Conservation (phyloP, 2,113 vertebrate genomes). For the Ciconia boyciana region DNA sequence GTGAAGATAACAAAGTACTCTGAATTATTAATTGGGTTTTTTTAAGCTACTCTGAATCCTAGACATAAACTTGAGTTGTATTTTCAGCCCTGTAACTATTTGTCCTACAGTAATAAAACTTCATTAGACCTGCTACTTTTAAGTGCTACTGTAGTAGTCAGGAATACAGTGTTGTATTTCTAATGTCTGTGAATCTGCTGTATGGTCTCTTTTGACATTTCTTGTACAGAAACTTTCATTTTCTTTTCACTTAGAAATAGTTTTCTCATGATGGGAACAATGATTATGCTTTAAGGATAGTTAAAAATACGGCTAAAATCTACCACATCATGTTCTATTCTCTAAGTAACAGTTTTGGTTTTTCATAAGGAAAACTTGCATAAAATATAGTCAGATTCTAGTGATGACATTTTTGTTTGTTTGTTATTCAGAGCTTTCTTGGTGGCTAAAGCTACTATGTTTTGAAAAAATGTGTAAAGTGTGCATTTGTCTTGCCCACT, state of each 20-base stretch:
- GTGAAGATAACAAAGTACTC: not conserved
- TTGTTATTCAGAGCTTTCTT: not conserved
- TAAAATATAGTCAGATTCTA: not conserved
- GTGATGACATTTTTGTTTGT: not conserved
- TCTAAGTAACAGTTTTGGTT: not conserved
- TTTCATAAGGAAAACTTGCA: not conserved
- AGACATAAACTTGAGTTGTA: not conserved
- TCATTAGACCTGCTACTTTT: not conserved
- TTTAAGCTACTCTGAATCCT: not conserved
- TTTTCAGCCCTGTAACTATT: not conserved
- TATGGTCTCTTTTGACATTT: not conserved
- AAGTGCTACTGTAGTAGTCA: not conserved
- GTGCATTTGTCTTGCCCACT: not conserved
- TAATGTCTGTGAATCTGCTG: not conserved
- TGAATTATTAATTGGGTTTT: not conserved
- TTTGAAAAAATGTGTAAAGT: not conserved
- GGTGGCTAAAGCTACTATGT: not conserved
- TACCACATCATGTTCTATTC: not conserved
- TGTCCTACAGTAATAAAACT: not conserved
- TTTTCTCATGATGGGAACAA: not conserved
- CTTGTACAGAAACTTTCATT: not conserved
- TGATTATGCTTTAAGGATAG: not conserved
- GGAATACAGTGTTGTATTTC: not conserved
- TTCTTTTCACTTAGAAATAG: not conserved
- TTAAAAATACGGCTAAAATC: not conserved